Base-by-base conservation (phyloP, 30 jellyfish, hydroid and myxozoan species). In the Turritopsis dohrnii region DNA sequence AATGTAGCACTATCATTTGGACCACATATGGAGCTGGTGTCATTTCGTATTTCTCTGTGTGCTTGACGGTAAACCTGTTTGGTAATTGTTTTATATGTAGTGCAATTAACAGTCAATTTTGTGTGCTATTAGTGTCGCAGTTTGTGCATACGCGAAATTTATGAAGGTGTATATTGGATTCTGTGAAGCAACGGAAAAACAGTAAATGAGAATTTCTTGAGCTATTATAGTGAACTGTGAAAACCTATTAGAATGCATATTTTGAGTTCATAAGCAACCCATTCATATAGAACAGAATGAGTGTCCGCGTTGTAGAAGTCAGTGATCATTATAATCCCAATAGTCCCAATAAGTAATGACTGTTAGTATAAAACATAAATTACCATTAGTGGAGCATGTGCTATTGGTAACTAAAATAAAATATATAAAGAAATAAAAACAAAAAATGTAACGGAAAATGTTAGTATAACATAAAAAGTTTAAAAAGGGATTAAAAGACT, bases 341-440 rank as follows among this genome's bases (percentile, higher is more conserved):
- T n/a, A 13, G 5, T 41, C 60, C 5, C 60, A 69, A 27, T 7
- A 69, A 9, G 9, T 8, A 69, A 69, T 13, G 60, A 74, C 31
- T 74, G 65, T 26, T 74, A 74, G 65, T 74, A 29, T 13, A 29
- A 41, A 41, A 41, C 60, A 74, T 74, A 16, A 82, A n/a, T 82
- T 82, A 82, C 89, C 86, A 82, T 71, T 26, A 82, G 25, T 17
- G 85, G 89, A 16, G 89, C 41, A 28, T 28, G 83, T n/a, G 41
- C 89, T 71, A 82, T 25, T 24, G 89, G 89, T 71, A 82, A 66
- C 89, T 82, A 52, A 82, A 82, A 82, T 66, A 52, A 65, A 7
- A 30, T 21, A 9, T 31, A 52, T 23, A 82, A 82, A 71, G 84
- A 60, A 60, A 82, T 26, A n/a, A 18, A 80, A 80, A 80, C 41